Conservation (phyloP, 1,140 invertebrate genomes). For the Aphis gossypii region DNA sequence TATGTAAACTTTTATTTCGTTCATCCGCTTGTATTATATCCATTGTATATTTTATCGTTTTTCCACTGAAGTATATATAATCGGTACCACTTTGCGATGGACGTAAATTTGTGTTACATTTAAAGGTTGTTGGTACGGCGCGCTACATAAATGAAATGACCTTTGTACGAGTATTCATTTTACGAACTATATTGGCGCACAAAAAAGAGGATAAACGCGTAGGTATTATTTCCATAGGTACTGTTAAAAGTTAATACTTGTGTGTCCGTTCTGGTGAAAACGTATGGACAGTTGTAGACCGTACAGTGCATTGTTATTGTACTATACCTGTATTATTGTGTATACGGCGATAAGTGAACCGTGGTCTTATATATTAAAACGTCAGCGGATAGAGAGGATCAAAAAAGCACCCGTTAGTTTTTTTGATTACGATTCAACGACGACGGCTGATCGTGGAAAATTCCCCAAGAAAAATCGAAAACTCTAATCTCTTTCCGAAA, state of each 20-base stretch:
- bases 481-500: constrained; percentile 40
- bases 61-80: not conserved
- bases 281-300: not conserved
- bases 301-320: not conserved
- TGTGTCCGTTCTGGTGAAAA: not conserved
- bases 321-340: not conserved
- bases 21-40: not conserved
- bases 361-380: not conserved
- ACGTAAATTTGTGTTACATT: not conserved
- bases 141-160: not conserved
- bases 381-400: not conserved
- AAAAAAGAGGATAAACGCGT: not conserved
- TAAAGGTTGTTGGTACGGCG: not conserved
- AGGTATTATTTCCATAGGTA: not conserved
- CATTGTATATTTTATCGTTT: not conserved
- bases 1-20: not conserved
- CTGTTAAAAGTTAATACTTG: not conserved
- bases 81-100: not conserved
- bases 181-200: not conserved
- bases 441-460: not conserved
- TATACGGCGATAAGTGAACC: not conserved
- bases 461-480: not conserved
- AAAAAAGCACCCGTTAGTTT: not conserved
- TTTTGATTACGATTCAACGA: not conserved
- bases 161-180: not conserved